Evolutionary conservation across 2,113 vertebrate species (phyloP), one percentile per base, ranked within the genome.

Genomic region (Melospiza georgiana): DNA sequence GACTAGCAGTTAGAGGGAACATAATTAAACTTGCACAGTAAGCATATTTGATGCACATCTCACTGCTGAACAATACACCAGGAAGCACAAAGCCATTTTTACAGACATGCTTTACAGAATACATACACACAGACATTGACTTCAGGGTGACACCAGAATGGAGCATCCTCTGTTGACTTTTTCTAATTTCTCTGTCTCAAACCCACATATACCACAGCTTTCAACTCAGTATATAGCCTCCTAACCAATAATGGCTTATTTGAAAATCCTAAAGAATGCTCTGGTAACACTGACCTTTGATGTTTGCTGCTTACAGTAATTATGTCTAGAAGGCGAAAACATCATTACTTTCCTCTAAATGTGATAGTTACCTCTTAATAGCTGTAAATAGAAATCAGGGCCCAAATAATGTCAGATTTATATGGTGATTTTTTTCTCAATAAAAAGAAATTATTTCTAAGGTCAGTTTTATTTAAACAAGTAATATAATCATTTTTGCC

Each of bases 1-100:
- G 33, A 37, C 72, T 75, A 90, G 86, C 89, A 84, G 87, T 69
- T 39, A 77, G 54, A 86, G 20, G 16, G 63, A 90, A 94, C 41
- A 94, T 73, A 94, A 93, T 88, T 73, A 74, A 93, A 92, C 43
- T 67, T 78, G 73, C 63, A 90, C 31, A 86, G 48, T 67, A 93
- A 84, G 91, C 27, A 1, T n/a, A 75, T 94, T 75, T 67, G 65
- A 83, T 87, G 49, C 41, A 73, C 22, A 86, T 80, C 85, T 80
- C 84, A 55, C 68, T 58, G 75, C 44, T 15, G 8, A 93, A 89
- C 86, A 92, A 48, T 27, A 33, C 43, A 27, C 11, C 44, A 35
- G 35, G 33, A 95, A 84, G n/a, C 12, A 84, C 57, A 94, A 90
- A 71, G 80, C 19, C 80, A 28, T 39, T 94, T 86, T 74, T 59